phyloP scores from a whole-genome alignment of 92 coral and sea anemone genomes.

The Paragorgia papillata region DNA sequence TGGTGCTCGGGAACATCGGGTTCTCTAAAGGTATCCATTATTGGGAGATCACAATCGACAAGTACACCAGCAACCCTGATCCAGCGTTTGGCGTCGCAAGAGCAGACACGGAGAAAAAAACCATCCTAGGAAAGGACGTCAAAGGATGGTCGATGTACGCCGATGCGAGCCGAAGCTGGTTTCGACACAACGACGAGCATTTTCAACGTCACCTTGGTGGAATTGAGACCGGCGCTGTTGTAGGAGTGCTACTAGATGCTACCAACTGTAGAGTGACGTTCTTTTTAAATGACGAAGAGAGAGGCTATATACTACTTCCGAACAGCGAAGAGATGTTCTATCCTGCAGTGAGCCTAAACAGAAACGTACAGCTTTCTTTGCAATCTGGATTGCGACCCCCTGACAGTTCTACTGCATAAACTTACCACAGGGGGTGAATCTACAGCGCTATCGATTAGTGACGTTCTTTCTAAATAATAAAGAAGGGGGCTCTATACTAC shows the following conservation, averaged over 20 bases:
- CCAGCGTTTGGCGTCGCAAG: slow-evolving; percentile 97
- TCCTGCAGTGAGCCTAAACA: slow-evolving; percentile 93
- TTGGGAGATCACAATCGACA: slow-evolving; percentile 96
- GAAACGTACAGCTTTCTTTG: slow-evolving; percentile 85
- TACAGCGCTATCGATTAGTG: slow-evolving; percentile 50
- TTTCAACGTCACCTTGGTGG: slow-evolving; percentile 97
- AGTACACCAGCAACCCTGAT: slow-evolving; percentile 95
- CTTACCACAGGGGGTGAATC: no score
- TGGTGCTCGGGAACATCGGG: slow-evolving; percentile 92
- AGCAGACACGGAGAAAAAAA: slow-evolving; percentile 84
- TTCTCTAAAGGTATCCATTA: slow-evolving; percentile 93
- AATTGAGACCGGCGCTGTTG: slow-evolving; percentile 85
- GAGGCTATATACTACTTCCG: slow-evolving; percentile 82
- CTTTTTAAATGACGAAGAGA: slow-evolving; percentile 87
- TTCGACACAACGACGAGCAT: slow-evolving; percentile 93
- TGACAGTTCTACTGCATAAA: slow-evolving; percentile 50
- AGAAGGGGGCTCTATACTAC: slow-evolving; percentile 78
- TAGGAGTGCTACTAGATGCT: slow-evolving; percentile 82
- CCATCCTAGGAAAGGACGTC: slow-evolving; percentile 90
- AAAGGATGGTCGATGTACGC: slow-evolving; percentile 99
- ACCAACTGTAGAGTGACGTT: slow-evolving; percentile 74
- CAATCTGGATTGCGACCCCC: slow-evolving; percentile 95
- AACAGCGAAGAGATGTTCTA: slow-evolving; percentile 71
- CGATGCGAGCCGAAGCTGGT: slow-evolving; percentile 98
- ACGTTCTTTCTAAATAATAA: slow-evolving; percentile 91